A percentile compares a stretch with the other conserved stretches of the same genome.
Evolutionary conservation across 1,140 invertebrate genomes (phyloP).

Genomic region (Listronotus bonariensis): DNA sequence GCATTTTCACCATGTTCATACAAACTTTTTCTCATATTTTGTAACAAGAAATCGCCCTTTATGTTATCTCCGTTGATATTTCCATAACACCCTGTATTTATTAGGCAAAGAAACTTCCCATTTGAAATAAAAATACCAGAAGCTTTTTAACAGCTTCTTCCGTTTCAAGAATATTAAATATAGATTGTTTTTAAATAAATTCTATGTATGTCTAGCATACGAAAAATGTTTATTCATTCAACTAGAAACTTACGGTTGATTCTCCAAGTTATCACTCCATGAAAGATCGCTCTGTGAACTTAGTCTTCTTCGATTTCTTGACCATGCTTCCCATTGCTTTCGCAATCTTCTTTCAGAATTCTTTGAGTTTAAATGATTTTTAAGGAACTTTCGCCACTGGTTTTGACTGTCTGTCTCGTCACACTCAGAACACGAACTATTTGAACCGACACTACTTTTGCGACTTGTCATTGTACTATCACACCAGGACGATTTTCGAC

Average conservation of each 20-base stretch:
- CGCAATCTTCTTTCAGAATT: constrained; percentile 60
- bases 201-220: no score
- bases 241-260: constrained; percentile 49
- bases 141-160: no score
- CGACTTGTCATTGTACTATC: constrained; percentile 51
- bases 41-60: no score
- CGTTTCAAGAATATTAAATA: no score
- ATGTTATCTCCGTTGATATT: no score
- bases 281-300: constrained; percentile 36
- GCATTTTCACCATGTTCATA: no score
- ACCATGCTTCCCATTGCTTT: constrained; percentile 63
- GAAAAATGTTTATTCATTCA: no score
- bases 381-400: constrained; percentile 63
- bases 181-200: no score
- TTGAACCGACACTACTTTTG: constrained; percentile 62
- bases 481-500: constrained; percentile 45
- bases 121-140: no score
- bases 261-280: constrained; percentile 26
- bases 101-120: no score
- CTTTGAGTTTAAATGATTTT: constrained; percentile 61
- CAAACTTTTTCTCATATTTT: no score
- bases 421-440: constrained; percentile 62
- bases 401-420: constrained; percentile 57
- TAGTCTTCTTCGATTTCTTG: constrained; percentile 59
- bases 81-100: no score